Conservation (phyloP, 2,113 vertebrate species). For the Tapirus terrestris region DNA sequence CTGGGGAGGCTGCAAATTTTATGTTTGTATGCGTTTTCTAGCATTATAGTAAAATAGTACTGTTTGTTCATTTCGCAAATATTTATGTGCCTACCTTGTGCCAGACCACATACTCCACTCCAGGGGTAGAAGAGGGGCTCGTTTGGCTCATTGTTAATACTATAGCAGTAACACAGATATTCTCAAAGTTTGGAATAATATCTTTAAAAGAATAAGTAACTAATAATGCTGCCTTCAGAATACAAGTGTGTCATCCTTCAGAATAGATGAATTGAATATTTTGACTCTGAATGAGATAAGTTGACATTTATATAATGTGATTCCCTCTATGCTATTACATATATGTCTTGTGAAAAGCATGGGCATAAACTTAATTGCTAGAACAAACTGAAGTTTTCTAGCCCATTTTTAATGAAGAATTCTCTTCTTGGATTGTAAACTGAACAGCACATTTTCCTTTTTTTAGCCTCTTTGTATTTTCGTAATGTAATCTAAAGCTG, state of each 20-base stretch:
- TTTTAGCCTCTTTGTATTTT: conserved; percentile 15
- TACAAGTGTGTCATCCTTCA: background rate
- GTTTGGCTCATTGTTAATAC: background rate
- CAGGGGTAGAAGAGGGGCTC: background rate
- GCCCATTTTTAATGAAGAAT: conserved; percentile 35
- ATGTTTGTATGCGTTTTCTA: background rate
- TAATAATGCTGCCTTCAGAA: background rate
- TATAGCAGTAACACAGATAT: background rate
- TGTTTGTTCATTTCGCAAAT: background rate
- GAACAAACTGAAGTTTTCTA: conserved; percentile 12
- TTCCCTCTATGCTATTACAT: background rate
- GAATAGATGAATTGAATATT: background rate
- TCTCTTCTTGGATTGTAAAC: conserved; percentile 30
- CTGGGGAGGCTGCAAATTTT: background rate
- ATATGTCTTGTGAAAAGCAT: background rate
- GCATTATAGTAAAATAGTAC: background rate
- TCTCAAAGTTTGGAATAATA: background rate
- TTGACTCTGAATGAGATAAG: background rate
- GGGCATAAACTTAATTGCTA: background rate
- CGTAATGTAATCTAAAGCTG: background rate
- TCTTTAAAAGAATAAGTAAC: background rate
- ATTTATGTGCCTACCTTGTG: background rate
- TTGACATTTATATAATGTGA: background rate
- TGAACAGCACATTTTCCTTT: background rate
- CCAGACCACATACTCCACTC: background rate